Evolutionary conservation across 1,140 invertebrate species (phyloP).

Genomic region (Neodiprion pinetum): DNA sequence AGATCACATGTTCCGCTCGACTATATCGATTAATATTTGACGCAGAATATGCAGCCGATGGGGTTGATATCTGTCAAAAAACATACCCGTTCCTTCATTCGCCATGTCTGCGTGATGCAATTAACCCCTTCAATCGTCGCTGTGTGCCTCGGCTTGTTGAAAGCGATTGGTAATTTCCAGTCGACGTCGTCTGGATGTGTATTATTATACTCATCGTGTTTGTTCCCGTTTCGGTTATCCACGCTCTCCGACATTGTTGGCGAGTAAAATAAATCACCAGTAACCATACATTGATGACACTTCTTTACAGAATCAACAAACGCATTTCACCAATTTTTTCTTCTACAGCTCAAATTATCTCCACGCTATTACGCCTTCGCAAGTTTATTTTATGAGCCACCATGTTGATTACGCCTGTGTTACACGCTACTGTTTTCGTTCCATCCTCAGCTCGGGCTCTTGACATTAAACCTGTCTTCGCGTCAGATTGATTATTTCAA

Average conservation of each 20-base stretch:
- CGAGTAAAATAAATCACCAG: no score
- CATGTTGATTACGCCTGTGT: background rate
- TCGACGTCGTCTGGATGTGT: constrained; percentile 48
- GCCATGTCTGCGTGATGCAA: constrained; percentile 81
- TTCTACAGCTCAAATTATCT: background rate
- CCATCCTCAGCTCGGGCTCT: background rate
- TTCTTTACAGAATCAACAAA: no score
- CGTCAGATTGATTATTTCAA: no score
- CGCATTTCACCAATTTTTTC: background rate
- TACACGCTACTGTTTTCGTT: background rate
- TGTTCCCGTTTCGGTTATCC: background rate
- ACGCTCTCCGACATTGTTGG: background rate
- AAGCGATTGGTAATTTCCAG: constrained; percentile 72
- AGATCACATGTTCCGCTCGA: constrained; percentile 6
- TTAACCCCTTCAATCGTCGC: constrained; percentile 79
- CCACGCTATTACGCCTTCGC: background rate
- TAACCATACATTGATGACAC: no score
- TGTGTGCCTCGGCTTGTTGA: constrained; percentile 74
- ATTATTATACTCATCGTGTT: background rate
- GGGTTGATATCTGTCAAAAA: background rate
- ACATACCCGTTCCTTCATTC: constrained; percentile 89
- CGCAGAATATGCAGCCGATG: background rate
- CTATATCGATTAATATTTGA: constrained; percentile 1
- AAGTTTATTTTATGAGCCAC: constrained; percentile 5
- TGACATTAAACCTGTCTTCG: no score